Evolutionary conservation across 1,140 invertebrate species (phyloP).

Genomic region (Pogonomyrmex barbatus): DNA sequence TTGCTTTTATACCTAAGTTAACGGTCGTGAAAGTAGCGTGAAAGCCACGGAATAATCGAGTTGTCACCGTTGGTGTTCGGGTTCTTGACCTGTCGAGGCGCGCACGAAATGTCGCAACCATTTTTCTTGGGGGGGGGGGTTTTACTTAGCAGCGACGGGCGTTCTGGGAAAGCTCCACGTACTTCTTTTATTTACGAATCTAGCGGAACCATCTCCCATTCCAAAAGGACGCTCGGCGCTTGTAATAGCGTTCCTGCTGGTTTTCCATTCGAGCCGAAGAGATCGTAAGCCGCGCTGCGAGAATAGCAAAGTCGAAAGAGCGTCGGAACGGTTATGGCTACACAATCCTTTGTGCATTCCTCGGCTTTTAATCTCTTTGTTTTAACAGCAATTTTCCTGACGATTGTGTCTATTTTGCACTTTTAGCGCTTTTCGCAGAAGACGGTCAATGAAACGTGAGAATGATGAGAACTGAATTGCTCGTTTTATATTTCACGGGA

Average conservation of each 20-base stretch:
- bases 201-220: constrained; percentile 23
- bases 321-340: not conserved
- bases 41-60: constrained; percentile 67
- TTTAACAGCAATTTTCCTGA: constrained; percentile 44
- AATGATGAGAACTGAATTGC: constrained; percentile 9
- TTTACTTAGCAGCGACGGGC: constrained; percentile 10
- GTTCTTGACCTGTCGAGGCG: not conserved
- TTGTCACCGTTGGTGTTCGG: constrained; percentile 19
- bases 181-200: constrained; percentile 53
- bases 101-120: not conserved
- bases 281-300: constrained; percentile 34
- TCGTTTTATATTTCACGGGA: not conserved
- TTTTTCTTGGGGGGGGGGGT: constrained; percentile 16
- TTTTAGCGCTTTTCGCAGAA: constrained; percentile 33
- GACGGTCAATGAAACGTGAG: constrained; percentile 18
- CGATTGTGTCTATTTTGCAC: constrained; percentile 30
- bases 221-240: constrained; percentile 25
- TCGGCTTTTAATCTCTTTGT: constrained; percentile 57
- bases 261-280: constrained; percentile 37
- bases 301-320: constrained; percentile 47
- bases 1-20: constrained; percentile 41
- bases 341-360: constrained; percentile 30
- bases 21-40: constrained; percentile 20
- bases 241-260: constrained; percentile 46
- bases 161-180: not conserved